Evolutionary conservation across 2,888 invertebrate genomes (phyloP).

Genomic region (Epinotia nisella): DNA sequence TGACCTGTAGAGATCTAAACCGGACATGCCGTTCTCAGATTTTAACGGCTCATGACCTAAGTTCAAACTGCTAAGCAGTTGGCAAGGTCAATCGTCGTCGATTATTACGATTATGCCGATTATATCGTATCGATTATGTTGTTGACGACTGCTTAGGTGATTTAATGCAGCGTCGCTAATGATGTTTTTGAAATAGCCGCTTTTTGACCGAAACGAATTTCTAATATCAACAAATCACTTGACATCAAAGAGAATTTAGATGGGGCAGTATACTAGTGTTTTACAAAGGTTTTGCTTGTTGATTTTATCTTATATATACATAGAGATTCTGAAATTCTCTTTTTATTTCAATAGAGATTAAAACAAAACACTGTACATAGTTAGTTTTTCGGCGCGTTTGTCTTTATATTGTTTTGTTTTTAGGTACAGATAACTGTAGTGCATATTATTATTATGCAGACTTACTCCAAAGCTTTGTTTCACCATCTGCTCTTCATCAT

Average conservation of each 20-base stretch:
- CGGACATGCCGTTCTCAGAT: conserved; percentile 8
- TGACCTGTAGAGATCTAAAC: neutral
- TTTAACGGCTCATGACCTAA: conserved; percentile 26
- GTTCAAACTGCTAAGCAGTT: conserved; percentile 30
- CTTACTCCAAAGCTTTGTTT: no score
- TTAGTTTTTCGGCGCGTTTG: no score
- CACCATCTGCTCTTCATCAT: no score
- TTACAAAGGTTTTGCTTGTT: neutral
- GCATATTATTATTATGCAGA: no score
- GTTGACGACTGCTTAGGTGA: conserved; percentile 30
- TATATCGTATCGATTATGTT: conserved; percentile 16
- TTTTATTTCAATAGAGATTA: no score
- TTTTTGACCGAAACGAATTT: conserved; percentile 25
- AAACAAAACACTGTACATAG: no score
- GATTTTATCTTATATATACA: neutral
- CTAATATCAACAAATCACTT: conserved; percentile 35
- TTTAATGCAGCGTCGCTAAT: conserved; percentile 32
- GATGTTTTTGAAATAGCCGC: conserved; percentile 29
- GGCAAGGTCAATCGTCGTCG: conserved; percentile 33
- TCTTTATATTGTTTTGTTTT: no score
- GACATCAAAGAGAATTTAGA: conserved; percentile 1
- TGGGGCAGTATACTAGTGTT: conserved; percentile 9
- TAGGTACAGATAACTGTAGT: no score
- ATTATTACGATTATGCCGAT: conserved; percentile 37
- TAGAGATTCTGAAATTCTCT: neutral